These are phyloP conservation scores for Steinernema khuongi DNA, from an alignment of 1,140 invertebrate species.

Conservation along the genomic window DNA sequence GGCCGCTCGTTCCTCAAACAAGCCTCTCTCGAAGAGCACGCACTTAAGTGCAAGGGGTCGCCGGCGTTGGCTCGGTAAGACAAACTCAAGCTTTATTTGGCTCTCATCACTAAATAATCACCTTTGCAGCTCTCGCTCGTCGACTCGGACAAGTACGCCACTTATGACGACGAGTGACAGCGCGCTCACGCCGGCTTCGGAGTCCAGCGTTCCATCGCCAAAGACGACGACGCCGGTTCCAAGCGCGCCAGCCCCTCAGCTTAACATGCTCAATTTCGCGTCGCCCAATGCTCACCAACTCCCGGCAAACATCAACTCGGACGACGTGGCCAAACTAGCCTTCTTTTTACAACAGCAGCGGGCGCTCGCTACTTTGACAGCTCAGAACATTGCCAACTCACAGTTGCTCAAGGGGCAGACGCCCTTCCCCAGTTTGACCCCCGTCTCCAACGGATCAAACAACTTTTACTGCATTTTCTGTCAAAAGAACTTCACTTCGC, in stretches of 20 bases:
- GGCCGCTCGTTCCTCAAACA: slow-evolving; percentile 50
- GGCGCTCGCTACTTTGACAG: not conserved
- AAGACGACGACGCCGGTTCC: not conserved
- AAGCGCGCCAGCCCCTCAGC: not conserved
- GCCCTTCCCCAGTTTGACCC: slow-evolving; percentile 1
- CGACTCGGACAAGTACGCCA: slow-evolving; percentile 15
- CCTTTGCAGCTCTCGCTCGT: slow-evolving; percentile 20
- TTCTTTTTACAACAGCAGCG: slow-evolving; percentile 13
- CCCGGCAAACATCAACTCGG: slow-evolving; percentile 17
- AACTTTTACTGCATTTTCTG: slow-evolving; percentile 32
- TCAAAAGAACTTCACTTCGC: slow-evolving; percentile 26
- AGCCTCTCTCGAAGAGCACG: slow-evolving; percentile 48
- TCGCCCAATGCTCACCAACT: not conserved
- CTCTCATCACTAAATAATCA: not conserved
- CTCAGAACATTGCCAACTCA: not conserved
- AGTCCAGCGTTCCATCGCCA: not conserved
- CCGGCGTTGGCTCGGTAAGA: slow-evolving; percentile 17
- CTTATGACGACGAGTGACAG: not conserved
- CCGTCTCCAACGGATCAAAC: slow-evolving; percentile 16
- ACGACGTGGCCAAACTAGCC: not conserved
- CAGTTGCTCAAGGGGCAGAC: not conserved
- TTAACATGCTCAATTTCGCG: slow-evolving; percentile 5
- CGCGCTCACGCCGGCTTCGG: not conserved
- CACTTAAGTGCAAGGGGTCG: slow-evolving; percentile 47
- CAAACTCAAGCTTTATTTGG: slow-evolving; percentile 4